These are phyloP conservation scores for Drosophila melanica DNA, from an alignment of 1,140 invertebrate species.

Conservation along the genomic window DNA sequence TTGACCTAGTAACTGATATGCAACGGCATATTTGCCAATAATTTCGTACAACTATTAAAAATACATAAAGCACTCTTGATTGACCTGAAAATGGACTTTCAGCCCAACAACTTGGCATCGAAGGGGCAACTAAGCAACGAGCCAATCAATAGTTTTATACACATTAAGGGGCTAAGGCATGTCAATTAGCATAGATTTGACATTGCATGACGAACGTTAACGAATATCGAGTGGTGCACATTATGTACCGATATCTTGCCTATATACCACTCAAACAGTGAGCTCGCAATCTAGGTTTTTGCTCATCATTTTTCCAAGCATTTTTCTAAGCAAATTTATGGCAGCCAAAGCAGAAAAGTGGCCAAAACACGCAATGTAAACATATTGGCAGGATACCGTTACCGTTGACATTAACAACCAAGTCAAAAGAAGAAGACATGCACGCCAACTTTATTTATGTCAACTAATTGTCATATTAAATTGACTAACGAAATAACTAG, in stretches of 20 bases:
- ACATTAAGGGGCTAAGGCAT: conserved; percentile 20
- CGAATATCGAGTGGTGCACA: conserved; percentile 5
- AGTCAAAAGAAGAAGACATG: not conserved
- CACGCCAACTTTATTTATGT: conserved; percentile 45
- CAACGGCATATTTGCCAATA: conserved; percentile 7
- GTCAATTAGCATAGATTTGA: conserved; percentile 52
- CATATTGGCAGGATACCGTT: conserved; percentile 26
- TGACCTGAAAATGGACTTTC: conserved; percentile 21
- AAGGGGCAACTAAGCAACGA: conserved; percentile 45
- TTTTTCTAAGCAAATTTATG: conserved; percentile 33
- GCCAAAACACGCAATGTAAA: conserved; percentile 46
- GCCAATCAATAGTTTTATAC: conserved; percentile 40
- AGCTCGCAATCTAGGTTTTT: not conserved
- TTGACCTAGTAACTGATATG: conserved; percentile 31
- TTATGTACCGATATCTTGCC: conserved; percentile 16
- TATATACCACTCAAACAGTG: conserved; percentile 28
- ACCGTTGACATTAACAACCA: conserved; percentile 44
- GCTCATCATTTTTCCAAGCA: conserved; percentile 14
- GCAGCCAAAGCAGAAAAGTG: conserved; percentile 25
- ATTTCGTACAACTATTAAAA: conserved; percentile 23
- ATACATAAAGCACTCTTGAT: conserved; percentile 19
- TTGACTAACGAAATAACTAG: conserved; percentile 20
- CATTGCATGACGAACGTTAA: conserved; percentile 45
- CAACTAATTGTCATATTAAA: conserved; percentile 49
- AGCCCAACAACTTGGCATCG: not conserved